Percentiles rank a stretch among this genome's conserved stretches.
Conservation (phyloP, 2,113 vertebrate species). For the Galemys pyrenaicus region DNA sequence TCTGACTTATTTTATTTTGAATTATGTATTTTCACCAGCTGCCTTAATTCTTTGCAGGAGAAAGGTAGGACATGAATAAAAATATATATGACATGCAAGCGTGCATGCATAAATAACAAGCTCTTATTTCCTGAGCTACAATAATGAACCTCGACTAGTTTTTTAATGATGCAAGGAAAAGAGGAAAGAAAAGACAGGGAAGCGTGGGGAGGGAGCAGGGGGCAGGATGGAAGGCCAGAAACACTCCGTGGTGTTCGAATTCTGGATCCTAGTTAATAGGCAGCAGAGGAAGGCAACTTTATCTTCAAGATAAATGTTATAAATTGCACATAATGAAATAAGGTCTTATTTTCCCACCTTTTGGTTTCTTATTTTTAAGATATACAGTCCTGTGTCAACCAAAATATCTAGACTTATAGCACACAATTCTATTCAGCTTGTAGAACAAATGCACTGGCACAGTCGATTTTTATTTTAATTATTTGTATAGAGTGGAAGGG, state of each 20-base stretch:
- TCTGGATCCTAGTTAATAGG: constrained; percentile 65
- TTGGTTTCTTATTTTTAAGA: constrained; percentile 79
- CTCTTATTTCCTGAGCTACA: constrained; percentile 50
- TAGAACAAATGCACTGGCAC: constrained; percentile 78
- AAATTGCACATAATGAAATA: constrained; percentile 81
- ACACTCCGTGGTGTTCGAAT: neutral
- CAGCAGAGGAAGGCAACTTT: constrained; percentile 59
- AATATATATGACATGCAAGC: neutral
- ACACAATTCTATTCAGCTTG: constrained; percentile 77
- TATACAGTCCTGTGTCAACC: constrained; percentile 66
- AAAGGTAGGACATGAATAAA: constrained; percentile 29
- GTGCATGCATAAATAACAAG: constrained; percentile 51
- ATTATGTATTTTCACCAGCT: constrained; percentile 46
- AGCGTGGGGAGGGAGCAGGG: neutral
- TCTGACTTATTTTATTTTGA: constrained; percentile 66
- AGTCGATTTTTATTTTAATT: constrained; percentile 85
- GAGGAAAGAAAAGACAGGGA: neutral
- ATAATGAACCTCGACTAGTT: constrained; percentile 53
- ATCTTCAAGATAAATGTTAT: constrained; percentile 78
- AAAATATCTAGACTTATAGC: constrained; percentile 81
- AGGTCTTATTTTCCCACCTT: constrained; percentile 78
- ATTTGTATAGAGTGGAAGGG: constrained; percentile 81
- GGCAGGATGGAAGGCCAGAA: neutral
- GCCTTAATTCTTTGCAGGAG: constrained; percentile 56
- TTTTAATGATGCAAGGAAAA: constrained; percentile 56